Conservation (phyloP, 35 echinoderm and acorn worm genomes). For the Stichopus chloronotus region DNA sequence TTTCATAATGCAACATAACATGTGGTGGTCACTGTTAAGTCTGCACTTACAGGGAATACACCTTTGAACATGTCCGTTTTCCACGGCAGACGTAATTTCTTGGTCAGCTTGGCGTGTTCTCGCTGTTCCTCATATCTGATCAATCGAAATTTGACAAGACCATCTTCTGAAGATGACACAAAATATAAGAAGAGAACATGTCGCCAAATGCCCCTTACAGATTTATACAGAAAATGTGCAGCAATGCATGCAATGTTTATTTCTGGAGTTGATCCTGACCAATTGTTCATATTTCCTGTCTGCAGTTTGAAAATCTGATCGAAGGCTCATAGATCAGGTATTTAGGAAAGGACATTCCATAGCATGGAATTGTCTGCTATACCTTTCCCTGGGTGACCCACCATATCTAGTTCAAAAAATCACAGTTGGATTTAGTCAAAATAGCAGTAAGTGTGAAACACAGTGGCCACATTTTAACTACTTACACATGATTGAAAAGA, state of each 20-base stretch:
- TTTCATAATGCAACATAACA: too few relatives aligned
- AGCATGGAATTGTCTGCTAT: too few relatives aligned
- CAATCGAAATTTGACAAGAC: constrained; percentile 51
- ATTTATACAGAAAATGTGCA: neutral
- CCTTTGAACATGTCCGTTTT: constrained; percentile 87
- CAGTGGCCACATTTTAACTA: too few relatives aligned
- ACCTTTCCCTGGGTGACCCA: too few relatives aligned
- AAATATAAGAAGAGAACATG: neutral
- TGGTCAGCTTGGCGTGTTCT: constrained; percentile 65
- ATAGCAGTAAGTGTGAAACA: too few relatives aligned
- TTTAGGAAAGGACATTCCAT: neutral
- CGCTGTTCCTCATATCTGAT: constrained; percentile 55
- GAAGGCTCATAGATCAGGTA: neutral
- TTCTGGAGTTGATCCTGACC: too few relatives aligned
- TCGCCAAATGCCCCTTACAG: neutral
- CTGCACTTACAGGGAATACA: constrained; percentile 57
- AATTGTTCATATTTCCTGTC: neutral
- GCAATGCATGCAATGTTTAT: neutral
- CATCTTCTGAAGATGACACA: constrained; percentile 45
- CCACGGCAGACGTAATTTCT: constrained; percentile 77
- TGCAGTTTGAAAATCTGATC: neutral
- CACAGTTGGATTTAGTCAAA: too few relatives aligned
- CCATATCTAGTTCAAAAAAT: too few relatives aligned
- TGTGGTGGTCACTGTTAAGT: too few relatives aligned
- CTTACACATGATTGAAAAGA: too few relatives aligned